Conservation (phyloP, 1,140 invertebrate genomes). For the Centruroides sculpturatus region DNA sequence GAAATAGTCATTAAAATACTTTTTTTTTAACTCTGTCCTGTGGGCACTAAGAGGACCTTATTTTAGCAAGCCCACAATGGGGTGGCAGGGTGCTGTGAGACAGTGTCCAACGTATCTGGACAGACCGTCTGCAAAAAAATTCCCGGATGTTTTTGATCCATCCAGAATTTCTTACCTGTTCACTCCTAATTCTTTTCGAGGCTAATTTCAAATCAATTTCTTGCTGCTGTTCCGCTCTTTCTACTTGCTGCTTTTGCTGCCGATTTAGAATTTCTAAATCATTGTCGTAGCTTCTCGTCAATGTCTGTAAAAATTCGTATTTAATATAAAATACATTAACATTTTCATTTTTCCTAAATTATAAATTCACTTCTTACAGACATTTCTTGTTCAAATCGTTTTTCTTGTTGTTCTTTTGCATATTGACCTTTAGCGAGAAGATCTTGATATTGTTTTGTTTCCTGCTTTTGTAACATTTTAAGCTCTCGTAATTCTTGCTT, state of each 20-base stretch:
- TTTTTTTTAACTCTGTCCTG: no score
- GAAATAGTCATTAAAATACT: no score
- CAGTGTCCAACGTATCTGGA: no score
- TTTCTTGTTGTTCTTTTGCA: constrained; percentile 63
- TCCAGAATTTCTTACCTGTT: constrained; percentile 41
- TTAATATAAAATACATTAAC: background rate
- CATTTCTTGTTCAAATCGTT: constrained; percentile 35
- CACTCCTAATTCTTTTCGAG: constrained; percentile 55
- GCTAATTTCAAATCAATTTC: constrained; percentile 71
- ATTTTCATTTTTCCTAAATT: background rate
- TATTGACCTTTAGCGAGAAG: constrained; percentile 71
- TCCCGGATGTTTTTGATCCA: no score
- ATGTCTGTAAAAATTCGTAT: constrained; percentile 9
- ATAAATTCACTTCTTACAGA: constrained; percentile 13
- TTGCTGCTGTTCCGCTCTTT: constrained; percentile 81
- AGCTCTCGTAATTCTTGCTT: constrained; percentile 91
- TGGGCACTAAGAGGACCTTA: no score
- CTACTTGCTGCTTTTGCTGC: constrained; percentile 77
- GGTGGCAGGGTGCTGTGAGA: no score
- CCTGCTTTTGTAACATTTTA: constrained; percentile 91
- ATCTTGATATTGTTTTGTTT: constrained; percentile 94
- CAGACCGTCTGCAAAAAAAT: background rate
- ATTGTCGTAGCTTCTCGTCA: constrained; percentile 72
- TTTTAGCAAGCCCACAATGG: no score
- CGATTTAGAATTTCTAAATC: constrained; percentile 76